Evolutionary conservation across 1,140 invertebrate genomes (phyloP), one percentile per base, ranked within the genome.

Genomic region (Liolophura sinensis): DNA sequence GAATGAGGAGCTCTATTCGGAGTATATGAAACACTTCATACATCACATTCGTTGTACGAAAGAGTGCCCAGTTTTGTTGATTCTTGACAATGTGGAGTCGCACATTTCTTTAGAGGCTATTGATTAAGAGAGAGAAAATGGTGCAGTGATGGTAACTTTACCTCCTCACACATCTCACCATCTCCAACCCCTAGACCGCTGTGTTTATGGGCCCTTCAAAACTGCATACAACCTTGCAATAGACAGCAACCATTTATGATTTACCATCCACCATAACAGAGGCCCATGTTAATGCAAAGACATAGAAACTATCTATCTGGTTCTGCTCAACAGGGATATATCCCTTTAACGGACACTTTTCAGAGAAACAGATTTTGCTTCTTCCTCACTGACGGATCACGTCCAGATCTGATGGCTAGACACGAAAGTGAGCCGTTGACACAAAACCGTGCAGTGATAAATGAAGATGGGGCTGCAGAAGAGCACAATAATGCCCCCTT

Each of bases 141-240:
- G 65, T 18, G 63, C 74, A 12, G 40, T 65, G 18, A 18, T 74
- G 25, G 31, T 73, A 9, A 68, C 68, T 12, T 51, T 68, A 7
- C 68, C 70, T 22, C 65, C 73, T 47, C 67, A 74, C 55, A 69
- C 69, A 24, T 82, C 78, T 49, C 80, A 86, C 73, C 83, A 81
- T 71, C 73, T 87, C 60, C 86, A 87, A 65, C 86, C 86, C 15
- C 69, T 88, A 3, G 85, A 87, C 73, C 73, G 82, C 18, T 63
- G 73, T 61, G 79, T 86, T 55, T 87, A 76, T 79, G 74, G 76
- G 0, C 77, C 84, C 40, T 79, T 87, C 15, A 86, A 86, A 52
- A 59, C 22, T 14, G 66, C 61, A 51, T 55, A 60, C 51, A 60
- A 51, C n/a, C 22, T 12, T 50, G 62, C 66, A 20, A 27, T 18